These are phyloP conservation scores for Octopus bimaculoides DNA, from an alignment of 1,140 invertebrate genomes.

Conservation along the genomic window DNA sequence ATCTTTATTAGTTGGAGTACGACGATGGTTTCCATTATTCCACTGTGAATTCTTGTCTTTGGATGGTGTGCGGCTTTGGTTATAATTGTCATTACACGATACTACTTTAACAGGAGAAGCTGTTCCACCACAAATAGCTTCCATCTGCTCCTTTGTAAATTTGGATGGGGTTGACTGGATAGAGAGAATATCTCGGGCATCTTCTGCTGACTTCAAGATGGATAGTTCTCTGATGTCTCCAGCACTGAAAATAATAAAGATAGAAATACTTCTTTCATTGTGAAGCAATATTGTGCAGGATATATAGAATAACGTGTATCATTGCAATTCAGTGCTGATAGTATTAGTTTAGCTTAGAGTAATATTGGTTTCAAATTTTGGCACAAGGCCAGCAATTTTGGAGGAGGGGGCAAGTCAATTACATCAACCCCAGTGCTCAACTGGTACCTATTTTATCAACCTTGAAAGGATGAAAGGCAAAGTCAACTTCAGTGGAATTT, in stretches of 20 bases:
- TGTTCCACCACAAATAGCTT: slow-evolving; percentile 22
- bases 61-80: neutral
- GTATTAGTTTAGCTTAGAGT: too few relatives aligned
- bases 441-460: too few relatives aligned
- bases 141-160: slow-evolving; percentile 34
- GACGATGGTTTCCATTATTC: slow-evolving; percentile 16
- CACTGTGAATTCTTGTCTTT: slow-evolving; percentile 1
- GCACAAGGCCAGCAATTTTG: too few relatives aligned
- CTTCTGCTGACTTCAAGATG: slow-evolving; percentile 63
- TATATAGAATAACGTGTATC: too few relatives aligned
- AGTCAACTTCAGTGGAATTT: too few relatives aligned
- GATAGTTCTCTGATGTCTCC: slow-evolving; percentile 64
- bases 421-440: too few relatives aligned
- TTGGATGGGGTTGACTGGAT: slow-evolving; percentile 40
- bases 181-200: slow-evolving; percentile 56
- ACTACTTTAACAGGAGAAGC: slow-evolving; percentile 40
- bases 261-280: neutral
- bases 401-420: too few relatives aligned
- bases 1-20: slow-evolving; percentile 14
- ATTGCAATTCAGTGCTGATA: too few relatives aligned
- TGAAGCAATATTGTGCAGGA: too few relatives aligned
- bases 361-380: too few relatives aligned
- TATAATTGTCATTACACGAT: slow-evolving; percentile 11
- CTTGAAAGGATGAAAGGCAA: too few relatives aligned
- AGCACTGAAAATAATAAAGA: slow-evolving; percentile 58